A percentile compares a stretch with the other conserved stretches of the same genome.
Conservation (phyloP, 1,140 invertebrate genomes). For the Lanistes nyassanus region DNA sequence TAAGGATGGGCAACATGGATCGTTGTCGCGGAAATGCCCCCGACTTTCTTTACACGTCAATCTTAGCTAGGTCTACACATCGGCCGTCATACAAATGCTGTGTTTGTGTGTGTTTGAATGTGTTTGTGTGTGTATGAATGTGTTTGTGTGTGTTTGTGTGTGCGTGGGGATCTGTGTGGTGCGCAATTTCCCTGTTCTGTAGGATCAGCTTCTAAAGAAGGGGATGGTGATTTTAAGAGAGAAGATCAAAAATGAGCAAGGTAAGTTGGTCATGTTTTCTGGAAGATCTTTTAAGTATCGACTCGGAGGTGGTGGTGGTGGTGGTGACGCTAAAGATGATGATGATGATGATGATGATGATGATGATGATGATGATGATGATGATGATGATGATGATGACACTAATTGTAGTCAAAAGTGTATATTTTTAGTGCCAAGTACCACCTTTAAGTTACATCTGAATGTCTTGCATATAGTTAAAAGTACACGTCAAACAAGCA, state of each 20-base stretch:
- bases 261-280: constrained; percentile 29
- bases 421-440: neutral
- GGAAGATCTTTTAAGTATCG: constrained; percentile 4
- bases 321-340: neutral
- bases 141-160: constrained; percentile 5
- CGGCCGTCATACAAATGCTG: too few species aligned
- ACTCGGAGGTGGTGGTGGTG: neutral
- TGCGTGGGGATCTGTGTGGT: neutral
- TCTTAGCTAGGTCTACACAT: too few species aligned
- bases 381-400: constrained; percentile 6
- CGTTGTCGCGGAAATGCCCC: too few species aligned
- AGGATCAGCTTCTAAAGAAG: constrained; percentile 62
- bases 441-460: neutral
- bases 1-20: too few species aligned
- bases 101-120: neutral
- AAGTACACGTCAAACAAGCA: neutral
- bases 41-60: too few species aligned
- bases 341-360: constrained; percentile 8
- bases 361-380: constrained; percentile 6
- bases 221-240: constrained; percentile 61
- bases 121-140: neutral
- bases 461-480: neutral
- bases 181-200: neutral
- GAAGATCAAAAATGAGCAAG: constrained; percentile 56
- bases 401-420: neutral